These are phyloP conservation scores for Menidia beryllina DNA, from an alignment of 2,113 vertebrate genomes.

Conservation along the genomic window DNA sequence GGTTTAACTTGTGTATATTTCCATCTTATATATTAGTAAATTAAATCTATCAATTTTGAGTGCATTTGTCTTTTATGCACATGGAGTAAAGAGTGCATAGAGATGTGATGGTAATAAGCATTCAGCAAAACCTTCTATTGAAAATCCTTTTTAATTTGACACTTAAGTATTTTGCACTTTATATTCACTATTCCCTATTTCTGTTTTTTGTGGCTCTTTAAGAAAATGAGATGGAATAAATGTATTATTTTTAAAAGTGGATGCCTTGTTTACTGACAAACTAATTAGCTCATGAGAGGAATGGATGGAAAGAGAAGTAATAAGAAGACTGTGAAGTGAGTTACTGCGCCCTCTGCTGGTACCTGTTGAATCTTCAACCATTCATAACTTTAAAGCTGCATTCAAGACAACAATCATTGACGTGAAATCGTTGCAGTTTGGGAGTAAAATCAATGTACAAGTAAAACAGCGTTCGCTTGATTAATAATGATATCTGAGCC, in stretches of 20 bases:
- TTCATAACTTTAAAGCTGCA: not conserved
- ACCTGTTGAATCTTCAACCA: not conserved
- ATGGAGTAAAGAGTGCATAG: conserved; percentile 20
- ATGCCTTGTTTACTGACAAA: not conserved
- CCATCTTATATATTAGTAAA: conserved; percentile 2
- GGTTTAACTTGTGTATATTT: conserved; percentile 14
- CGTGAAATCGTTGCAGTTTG: not conserved
- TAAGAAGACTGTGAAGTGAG: not conserved
- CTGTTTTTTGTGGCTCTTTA: conserved; percentile 47
- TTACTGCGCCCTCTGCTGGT: conserved; percentile 41
- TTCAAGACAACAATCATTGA: conserved; percentile 40
- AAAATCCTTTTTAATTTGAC: conserved; percentile 47
- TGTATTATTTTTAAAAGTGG: conserved; percentile 37
- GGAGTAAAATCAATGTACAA: not conserved
- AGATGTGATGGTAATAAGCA: conserved; percentile 14
- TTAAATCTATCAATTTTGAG: conserved; percentile 1
- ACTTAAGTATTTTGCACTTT: conserved; percentile 74
- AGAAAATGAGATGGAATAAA: conserved; percentile 48
- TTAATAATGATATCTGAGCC: too few relatives aligned
- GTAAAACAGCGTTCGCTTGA: not conserved
- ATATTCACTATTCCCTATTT: conserved; percentile 52
- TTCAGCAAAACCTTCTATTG: conserved; percentile 17
- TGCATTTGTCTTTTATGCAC: conserved; percentile 1
- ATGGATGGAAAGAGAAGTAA: not conserved
- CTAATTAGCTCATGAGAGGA: not conserved